Evolutionary conservation across 2,888 invertebrate species (phyloP).

Genomic region (Phyto melanocephala): DNA sequence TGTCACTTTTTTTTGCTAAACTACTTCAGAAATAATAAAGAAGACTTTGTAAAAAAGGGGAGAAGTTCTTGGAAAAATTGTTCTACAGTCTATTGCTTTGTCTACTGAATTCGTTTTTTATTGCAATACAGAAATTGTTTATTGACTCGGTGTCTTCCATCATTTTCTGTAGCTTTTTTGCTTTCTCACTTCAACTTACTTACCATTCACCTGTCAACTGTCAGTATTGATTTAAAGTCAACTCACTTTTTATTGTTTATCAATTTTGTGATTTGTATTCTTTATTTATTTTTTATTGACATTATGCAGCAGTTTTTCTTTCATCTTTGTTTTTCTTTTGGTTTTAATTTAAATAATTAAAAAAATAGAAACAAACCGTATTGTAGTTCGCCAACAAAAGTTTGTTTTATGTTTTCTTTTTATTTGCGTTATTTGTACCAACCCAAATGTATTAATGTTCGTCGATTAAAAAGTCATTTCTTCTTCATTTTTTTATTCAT

Average conservation of each 20-base stretch:
- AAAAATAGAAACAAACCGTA: not conserved
- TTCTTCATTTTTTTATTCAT: not conserved
- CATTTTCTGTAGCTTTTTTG: not conserved
- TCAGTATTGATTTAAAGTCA: conserved; percentile 54
- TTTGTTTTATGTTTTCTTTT: not conserved
- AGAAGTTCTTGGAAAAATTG: conserved; percentile 5
- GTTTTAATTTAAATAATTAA: too few relatives aligned
- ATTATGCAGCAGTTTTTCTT: not conserved
- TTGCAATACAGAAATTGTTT: conserved; percentile 24
- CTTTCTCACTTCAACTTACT: not conserved
- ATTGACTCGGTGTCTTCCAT: conserved; percentile 39
- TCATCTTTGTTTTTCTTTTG: too few relatives aligned
- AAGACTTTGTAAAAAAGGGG: not conserved
- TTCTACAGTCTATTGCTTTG: conserved; percentile 24
- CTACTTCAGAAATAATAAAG: not conserved
- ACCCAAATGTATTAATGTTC: not conserved
- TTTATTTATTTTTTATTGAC: not conserved
- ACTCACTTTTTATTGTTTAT: conserved; percentile 39
- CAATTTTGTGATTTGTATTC: conserved; percentile 47
- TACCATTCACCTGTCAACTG: conserved; percentile 56
- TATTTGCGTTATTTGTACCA: not conserved
- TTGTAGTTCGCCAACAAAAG: not conserved
- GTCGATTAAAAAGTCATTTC: not conserved
- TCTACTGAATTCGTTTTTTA: not conserved
- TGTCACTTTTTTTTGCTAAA: not conserved